Evolutionary conservation across 2,113 vertebrate genomes (phyloP).

Genomic region (Cyrtonyx montezumae): DNA sequence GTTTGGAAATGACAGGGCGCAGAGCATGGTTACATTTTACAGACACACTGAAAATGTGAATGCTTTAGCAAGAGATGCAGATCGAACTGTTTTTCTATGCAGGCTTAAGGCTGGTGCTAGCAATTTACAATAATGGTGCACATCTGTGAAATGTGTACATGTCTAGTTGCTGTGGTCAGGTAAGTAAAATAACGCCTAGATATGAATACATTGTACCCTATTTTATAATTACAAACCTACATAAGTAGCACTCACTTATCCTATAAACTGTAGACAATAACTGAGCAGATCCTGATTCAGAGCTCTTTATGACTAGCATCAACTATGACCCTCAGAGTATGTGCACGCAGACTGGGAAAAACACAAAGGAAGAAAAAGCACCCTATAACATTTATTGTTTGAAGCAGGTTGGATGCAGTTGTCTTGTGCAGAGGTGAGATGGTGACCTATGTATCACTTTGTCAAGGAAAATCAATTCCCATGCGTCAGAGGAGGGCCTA

Average conservation of each 20-base stretch:
- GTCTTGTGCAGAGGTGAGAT: constrained; percentile 12
- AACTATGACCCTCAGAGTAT: not conserved
- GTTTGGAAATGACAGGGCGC: not conserved
- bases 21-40: not conserved
- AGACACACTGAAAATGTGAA: not conserved
- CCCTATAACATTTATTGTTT: not conserved
- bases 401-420: not conserved
- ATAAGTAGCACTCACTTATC: not conserved
- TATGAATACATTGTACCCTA: not conserved
- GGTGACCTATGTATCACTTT: constrained; percentile 39
- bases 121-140: not conserved
- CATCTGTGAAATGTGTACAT: not conserved
- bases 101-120: not conserved
- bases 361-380: not conserved
- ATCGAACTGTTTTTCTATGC: not conserved
- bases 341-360: not conserved
- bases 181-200: not conserved
- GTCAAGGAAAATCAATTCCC: constrained; percentile 24
- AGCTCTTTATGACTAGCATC: not conserved
- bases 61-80: not conserved
- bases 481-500: not conserved
- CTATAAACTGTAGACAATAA: not conserved
- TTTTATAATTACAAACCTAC: not conserved
- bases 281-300: not conserved
- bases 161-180: not conserved